Evolutionary conservation across 2,797 vertebrate species (phyloP).

Genomic region (Buphagus erythrorhynchus): DNA sequence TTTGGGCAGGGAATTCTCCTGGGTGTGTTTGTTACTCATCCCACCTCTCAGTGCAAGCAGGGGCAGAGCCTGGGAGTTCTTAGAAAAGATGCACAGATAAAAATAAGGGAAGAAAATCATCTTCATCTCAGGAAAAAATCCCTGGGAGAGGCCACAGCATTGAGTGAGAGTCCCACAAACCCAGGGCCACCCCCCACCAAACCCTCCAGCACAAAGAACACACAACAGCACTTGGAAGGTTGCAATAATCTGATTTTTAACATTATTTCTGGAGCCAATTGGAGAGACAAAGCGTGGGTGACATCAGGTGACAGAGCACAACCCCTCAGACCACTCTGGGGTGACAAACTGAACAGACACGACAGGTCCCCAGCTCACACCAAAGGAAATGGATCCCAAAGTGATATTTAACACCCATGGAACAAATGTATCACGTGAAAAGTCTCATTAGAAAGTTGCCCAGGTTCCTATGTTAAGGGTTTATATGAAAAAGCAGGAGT

Average conservation of each 20-base stretch:
- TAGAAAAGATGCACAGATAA: neutral
- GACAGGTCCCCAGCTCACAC: neutral
- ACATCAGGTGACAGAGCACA: neutral
- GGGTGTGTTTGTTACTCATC: neutral
- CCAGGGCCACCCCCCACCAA: neutral
- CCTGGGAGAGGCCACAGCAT: neutral
- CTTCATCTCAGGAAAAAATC: neutral
- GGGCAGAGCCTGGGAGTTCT: neutral
- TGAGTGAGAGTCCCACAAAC: neutral
- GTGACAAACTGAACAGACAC: neutral
- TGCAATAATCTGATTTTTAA: neutral
- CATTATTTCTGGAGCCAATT: neutral
- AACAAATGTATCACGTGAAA: neutral
- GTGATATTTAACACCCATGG: neutral
- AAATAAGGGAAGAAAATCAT: neutral
- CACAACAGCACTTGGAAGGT: neutral
- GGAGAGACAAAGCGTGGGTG: neutral
- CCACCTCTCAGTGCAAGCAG: neutral
- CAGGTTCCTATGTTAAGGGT: conserved; percentile 29
- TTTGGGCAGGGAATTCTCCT: neutral
- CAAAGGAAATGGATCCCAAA: neutral
- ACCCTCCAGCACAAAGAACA: neutral
- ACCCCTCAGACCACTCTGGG: neutral
- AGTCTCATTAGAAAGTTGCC: conserved; percentile 24
- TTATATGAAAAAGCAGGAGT: conserved; percentile 61